A percentile compares a stretch with the other conserved stretches of the same genome.
Evolutionary conservation across 2,113 vertebrate species (phyloP).

Genomic region (Acinonyx jubatus): DNA sequence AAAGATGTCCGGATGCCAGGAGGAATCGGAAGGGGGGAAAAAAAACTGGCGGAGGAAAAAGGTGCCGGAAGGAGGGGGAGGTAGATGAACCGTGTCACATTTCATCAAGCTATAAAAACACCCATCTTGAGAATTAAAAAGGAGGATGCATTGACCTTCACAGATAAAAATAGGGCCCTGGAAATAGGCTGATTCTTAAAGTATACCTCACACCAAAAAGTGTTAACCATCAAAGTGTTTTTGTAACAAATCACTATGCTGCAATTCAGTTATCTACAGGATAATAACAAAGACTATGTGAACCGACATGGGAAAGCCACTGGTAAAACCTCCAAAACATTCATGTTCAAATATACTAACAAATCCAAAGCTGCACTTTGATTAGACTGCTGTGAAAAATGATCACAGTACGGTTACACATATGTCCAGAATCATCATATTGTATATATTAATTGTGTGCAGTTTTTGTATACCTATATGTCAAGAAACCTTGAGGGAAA

Average conservation of each 20-base stretch:
- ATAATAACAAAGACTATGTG: background rate
- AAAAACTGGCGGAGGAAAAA: background rate
- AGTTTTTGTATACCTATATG: background rate
- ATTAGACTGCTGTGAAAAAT: conserved; percentile 10
- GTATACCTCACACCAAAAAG: background rate
- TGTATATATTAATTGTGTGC: background rate
- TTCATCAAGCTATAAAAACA: background rate
- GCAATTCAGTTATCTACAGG: background rate
- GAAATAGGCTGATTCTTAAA: background rate
- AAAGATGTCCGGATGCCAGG: conserved; percentile 58
- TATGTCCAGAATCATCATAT: background rate
- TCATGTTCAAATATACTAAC: background rate
- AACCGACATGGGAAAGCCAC: background rate
- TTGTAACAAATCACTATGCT: background rate
- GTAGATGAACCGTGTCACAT: background rate
- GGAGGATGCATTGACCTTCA: conserved; percentile 26
- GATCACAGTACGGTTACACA: background rate
- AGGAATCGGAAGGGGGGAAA: background rate
- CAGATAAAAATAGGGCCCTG: background rate
- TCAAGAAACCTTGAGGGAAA: background rate
- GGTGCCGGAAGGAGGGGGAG: conserved; percentile 31
- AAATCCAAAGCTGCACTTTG: background rate
- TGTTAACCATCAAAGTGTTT: background rate
- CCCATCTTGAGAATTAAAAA: background rate
- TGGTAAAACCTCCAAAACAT: background rate